A percentile compares a stretch with the other conserved stretches of the same genome.
These are phyloP conservation scores for Harpagus bidentatus DNA, from an alignment of 2,113 vertebrate species.

Conservation along the genomic window DNA sequence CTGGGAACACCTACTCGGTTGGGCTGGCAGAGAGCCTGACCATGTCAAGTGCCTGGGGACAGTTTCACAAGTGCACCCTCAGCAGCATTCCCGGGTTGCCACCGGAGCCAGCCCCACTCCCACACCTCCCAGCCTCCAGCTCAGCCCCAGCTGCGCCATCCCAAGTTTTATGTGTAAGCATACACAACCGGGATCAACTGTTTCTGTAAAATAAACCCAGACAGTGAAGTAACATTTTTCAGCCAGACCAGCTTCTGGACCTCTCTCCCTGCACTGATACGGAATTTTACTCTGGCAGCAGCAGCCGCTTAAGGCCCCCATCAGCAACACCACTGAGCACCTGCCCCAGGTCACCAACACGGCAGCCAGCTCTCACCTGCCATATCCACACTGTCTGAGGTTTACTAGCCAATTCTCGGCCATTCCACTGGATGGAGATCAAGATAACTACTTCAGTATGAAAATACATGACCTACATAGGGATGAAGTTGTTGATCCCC, in stretches of 20 bases:
- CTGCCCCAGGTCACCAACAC: neutral
- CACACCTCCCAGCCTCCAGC: neutral
- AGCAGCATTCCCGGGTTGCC: neutral
- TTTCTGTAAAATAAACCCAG: neutral
- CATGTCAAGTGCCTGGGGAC: neutral
- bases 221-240: neutral
- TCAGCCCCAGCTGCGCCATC: neutral
- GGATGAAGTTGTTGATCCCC: neutral
- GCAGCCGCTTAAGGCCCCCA: neutral
- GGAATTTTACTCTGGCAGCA: neutral
- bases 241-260: neutral
- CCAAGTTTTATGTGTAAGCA: neutral
- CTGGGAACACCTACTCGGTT: neutral
- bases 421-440: neutral
- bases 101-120: neutral
- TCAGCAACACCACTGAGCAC: neutral
- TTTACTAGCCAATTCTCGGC: neutral
- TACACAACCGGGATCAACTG: neutral
- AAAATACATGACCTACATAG: neutral
- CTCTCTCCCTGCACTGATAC: neutral
- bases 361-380: neutral
- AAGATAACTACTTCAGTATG: neutral
- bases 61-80: neutral
- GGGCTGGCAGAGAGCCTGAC: neutral
- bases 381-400: neutral